Evolutionary conservation across 1,140 invertebrate species (phyloP), one percentile per base, ranked within the genome.

Genomic region (Drosophila elegans): DNA sequence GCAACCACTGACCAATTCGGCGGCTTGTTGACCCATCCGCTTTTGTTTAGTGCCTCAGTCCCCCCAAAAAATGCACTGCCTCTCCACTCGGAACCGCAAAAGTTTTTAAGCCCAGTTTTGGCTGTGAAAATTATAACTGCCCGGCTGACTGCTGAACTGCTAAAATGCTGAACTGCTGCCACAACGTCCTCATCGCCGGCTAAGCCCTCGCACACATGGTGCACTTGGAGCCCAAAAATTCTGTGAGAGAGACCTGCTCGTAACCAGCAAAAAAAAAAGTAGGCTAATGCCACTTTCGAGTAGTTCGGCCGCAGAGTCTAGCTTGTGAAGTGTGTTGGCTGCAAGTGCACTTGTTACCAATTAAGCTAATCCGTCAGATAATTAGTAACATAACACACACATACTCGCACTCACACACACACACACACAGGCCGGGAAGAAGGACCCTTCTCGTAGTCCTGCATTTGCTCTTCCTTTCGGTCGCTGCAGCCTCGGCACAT

Each of bases 341-440:
- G 83, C 73, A 89, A 88, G 83, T 88, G 83, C 83, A 88, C 83
- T 88, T 88, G 84, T 88, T 88, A 88, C 83, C 83, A 88, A 88
- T 88, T 88, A 88, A 88, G 83, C 83, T 88, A 88, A 88, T 88
- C 84, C 84, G 83, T 89, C 83, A 89, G 83, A 88, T 88, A 89
- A 88, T 88, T 89, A 89, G 83, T 89, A 88, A 88, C 83, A 88
- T 89, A 88, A 89, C 84, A 88, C 83, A 88, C 75, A 83, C 64
- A 62, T 49, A 74, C 48, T 44, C 34, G 57, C 44, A 46, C 34
- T 61, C 42, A 69, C 44, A 60, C 60, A 44, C n/a, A 51, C 34
- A 78, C 42, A 61, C 45, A 42, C 36, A 29, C 10, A 38, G 25
- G 39, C 32, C 11, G 36, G 36, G 53, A 38, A 60, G 75, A 44